phyloP scores from a whole-genome alignment of 2,797 vertebrate species.

The Myripristis murdjan region DNA sequence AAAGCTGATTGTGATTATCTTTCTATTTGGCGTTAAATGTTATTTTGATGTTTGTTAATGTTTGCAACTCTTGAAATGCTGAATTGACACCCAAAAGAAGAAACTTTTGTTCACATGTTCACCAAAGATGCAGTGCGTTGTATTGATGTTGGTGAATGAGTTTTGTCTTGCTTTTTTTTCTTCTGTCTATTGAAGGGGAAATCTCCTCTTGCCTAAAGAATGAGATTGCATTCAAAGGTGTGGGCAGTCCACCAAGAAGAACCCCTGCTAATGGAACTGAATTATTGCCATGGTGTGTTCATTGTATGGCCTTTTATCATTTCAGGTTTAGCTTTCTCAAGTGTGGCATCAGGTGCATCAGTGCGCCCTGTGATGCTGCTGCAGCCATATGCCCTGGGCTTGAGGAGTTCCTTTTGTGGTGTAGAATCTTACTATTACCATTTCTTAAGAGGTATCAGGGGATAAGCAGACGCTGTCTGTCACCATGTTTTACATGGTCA shows the following conservation, averaged over 20 bases:
- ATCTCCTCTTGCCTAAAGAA: slow-evolving; percentile 23
- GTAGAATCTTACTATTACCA: slow-evolving; percentile 75
- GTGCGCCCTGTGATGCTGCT: slow-evolving; percentile 54
- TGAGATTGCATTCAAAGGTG: slow-evolving; percentile 39
- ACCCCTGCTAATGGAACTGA: slow-evolving; percentile 45
- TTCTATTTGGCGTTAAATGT: not conserved
- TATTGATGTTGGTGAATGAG: slow-evolving; percentile 14
- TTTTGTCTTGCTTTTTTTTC: not conserved
- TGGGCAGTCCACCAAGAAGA: slow-evolving; percentile 40
- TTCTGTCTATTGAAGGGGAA: not conserved
- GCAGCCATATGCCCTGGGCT: slow-evolving; percentile 63
- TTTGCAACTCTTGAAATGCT: not conserved
- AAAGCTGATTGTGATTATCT: not conserved
- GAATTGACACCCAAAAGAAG: not conserved
- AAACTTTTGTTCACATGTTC: not conserved
- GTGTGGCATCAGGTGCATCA: slow-evolving; percentile 74
- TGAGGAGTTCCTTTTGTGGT: slow-evolving; percentile 69
- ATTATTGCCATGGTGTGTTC: slow-evolving; percentile 35
- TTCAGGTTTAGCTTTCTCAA: slow-evolving; percentile 30
- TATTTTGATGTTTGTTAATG: too few relatives aligned
- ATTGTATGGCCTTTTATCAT: slow-evolving; percentile 50
- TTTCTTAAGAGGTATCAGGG: slow-evolving; percentile 78
- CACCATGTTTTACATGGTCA: slow-evolving; percentile 78
- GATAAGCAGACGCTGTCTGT: slow-evolving; percentile 73
- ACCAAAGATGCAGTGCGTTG: not conserved